phyloP scores from a whole-genome alignment of 2,113 vertebrate genomes.

The Halcyon malimbica region DNA sequence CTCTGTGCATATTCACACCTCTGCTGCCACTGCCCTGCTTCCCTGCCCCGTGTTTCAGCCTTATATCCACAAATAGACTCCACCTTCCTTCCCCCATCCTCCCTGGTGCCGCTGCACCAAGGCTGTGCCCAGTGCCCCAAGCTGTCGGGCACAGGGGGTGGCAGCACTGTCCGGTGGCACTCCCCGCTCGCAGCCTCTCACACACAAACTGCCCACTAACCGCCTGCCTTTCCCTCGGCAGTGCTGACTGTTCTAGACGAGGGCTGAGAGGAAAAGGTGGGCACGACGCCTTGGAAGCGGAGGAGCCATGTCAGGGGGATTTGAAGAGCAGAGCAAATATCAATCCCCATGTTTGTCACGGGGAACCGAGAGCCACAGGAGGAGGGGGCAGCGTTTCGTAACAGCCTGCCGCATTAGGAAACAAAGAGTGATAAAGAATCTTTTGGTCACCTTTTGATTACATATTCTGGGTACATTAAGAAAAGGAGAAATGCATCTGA shows the following conservation, averaged over 20 bases:
- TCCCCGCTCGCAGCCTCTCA: not conserved
- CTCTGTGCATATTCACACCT: not conserved
- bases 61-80: not conserved
- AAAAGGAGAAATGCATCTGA: constrained; percentile 37
- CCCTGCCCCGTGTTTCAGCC: not conserved
- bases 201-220: accelerated
- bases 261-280: not conserved
- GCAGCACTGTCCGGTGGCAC: not conserved
- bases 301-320: not conserved
- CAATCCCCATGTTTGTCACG: not conserved
- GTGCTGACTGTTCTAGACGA: accelerated
- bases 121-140: not conserved
- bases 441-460: constrained; percentile 65
- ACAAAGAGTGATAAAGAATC: constrained; percentile 49
- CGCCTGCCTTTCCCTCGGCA: not conserved
- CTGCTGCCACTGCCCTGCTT: not conserved
- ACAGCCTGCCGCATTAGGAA: constrained; percentile 33
- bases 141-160: not conserved
- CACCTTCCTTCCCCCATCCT: not conserved
- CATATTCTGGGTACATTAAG: constrained; percentile 9
- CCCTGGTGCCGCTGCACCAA: not conserved
- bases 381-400: constrained; percentile 47
- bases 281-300: not conserved
- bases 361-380: not conserved
- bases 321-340: not conserved